Conservation (phyloP, 2,797 vertebrate genomes). For the Phrynocephalus vlangalii region DNA sequence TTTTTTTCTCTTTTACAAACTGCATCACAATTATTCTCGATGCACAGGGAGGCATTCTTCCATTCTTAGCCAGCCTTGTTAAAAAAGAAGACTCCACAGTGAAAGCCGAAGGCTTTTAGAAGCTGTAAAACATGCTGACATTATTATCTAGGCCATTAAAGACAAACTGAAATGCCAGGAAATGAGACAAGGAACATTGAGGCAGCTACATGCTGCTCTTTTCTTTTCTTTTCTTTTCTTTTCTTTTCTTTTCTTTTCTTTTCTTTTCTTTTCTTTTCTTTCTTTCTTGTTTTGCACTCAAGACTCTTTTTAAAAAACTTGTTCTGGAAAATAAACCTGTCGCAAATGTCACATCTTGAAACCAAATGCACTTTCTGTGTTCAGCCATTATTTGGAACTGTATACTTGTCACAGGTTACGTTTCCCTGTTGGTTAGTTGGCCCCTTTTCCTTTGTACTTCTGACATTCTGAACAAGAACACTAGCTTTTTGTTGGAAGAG, state of each 20-base stretch:
- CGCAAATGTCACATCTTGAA: background rate
- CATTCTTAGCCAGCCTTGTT: background rate
- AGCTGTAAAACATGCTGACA: background rate
- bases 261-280: background rate
- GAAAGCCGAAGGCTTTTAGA: background rate
- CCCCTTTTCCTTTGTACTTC: background rate
- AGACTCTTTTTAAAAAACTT: background rate
- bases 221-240: background rate
- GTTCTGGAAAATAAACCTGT: background rate
- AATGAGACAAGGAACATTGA: background rate
- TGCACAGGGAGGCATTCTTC: background rate
- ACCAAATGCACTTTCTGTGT: slow-evolving; percentile 3
- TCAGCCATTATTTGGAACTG: background rate
- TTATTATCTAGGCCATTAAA: background rate
- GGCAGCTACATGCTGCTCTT: background rate
- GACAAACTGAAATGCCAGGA: background rate
- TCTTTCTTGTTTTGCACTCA: background rate
- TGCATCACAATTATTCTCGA: background rate
- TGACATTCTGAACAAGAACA: background rate
- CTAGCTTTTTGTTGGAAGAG: background rate
- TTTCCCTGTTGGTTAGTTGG: background rate
- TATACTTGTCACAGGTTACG: background rate
- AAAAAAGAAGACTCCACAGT: background rate
- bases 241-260: background rate
- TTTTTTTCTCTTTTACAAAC: background rate